Conservation (phyloP, 2,888 invertebrate genomes). For the Ectemnius lituratus region DNA sequence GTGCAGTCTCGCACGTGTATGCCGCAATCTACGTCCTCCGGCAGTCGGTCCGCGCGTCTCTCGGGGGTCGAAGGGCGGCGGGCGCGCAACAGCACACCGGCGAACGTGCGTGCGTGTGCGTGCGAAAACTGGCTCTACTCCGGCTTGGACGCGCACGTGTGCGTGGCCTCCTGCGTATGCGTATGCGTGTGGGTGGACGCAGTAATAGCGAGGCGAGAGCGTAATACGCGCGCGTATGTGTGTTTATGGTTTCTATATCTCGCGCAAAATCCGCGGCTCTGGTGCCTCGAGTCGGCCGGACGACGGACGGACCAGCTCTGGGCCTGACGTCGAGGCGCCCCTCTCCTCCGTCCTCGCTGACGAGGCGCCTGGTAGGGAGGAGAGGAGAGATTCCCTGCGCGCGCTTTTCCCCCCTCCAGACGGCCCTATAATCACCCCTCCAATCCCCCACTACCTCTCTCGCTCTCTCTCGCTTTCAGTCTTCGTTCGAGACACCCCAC, state of each 20-base stretch:
- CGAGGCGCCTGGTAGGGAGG: constrained; percentile 52
- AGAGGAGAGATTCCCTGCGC: constrained; percentile 54
- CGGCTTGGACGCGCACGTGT: constrained; percentile 11
- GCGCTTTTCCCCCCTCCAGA: constrained; percentile 48
- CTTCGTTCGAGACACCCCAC: not conserved
- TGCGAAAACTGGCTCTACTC: constrained; percentile 23
- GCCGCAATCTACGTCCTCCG: constrained; percentile 3
- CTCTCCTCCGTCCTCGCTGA: constrained; percentile 53
- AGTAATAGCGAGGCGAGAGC: not conserved
- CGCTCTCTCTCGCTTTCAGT: constrained; percentile 16
- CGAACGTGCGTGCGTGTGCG: constrained; percentile 29
- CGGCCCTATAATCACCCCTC: constrained; percentile 8
- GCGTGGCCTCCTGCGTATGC: constrained; percentile 23
- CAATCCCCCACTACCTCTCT: not conserved
- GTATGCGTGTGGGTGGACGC: constrained; percentile 3
- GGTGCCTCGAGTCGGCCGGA: constrained; percentile 76
- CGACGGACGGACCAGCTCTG: constrained; percentile 77
- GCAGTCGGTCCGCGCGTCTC: not conserved
- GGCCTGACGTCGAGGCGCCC: constrained; percentile 69
- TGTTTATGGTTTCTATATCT: constrained; percentile 56
- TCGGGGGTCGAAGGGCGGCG: not conserved
- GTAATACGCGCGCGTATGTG: constrained; percentile 27
- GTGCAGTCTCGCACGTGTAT: constrained; percentile 18
- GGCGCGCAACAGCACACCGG: constrained; percentile 14
- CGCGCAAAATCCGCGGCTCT: constrained; percentile 72